Percentiles rank a stretch among this genome's conserved stretches.
Conservation (phyloP, 2,113 vertebrate species). For the Oreamnos americanus region DNA sequence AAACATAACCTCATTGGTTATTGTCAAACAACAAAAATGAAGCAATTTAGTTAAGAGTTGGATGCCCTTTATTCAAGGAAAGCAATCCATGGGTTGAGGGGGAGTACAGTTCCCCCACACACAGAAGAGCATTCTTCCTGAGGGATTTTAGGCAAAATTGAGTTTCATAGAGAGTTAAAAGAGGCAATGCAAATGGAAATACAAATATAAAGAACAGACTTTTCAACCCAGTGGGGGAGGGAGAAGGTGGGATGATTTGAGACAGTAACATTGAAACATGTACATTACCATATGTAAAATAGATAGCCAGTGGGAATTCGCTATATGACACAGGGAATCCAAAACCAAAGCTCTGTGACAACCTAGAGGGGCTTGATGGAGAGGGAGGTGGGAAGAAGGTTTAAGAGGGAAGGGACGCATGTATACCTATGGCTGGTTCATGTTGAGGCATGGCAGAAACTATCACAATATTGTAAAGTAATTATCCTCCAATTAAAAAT, state of each 20-base stretch:
- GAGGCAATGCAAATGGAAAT: neutral
- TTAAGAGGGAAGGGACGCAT: neutral
- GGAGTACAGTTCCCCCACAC: neutral
- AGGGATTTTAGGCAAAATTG: neutral
- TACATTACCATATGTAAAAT: neutral
- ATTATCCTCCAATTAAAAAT: neutral
- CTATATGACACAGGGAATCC: neutral
- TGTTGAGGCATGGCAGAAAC: neutral
- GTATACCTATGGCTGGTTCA: neutral
- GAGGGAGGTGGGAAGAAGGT: neutral
- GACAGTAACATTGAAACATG: neutral
- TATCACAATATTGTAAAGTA: neutral
- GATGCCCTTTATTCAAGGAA: neutral
- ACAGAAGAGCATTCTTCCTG: neutral
- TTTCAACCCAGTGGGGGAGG: fast-evolving
- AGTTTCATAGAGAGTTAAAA: neutral
- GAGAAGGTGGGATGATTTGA: neutral
- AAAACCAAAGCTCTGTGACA: neutral
- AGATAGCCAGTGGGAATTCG: neutral
- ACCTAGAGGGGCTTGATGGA: neutral
- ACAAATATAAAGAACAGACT: neutral
- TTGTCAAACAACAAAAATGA: neutral
- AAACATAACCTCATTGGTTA: neutral
- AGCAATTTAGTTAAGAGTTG: neutral
- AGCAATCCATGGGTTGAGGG: neutral